Evolutionary conservation across 2,113 vertebrate species (phyloP).

Genomic region (Cottus gobio): DNA sequence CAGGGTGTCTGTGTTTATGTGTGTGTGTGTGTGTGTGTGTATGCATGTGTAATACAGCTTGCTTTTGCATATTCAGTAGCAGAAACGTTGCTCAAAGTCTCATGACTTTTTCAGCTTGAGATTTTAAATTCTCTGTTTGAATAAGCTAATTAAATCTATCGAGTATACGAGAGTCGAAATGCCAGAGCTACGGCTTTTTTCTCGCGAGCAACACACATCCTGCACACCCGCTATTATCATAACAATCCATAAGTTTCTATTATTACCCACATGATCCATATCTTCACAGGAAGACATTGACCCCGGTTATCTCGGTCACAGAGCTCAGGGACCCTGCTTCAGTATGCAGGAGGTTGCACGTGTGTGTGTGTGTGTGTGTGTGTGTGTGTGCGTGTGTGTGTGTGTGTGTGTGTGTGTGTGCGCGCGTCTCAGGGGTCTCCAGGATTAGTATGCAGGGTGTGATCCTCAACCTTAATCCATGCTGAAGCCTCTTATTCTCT

Average conservation of each 20-base stretch:
- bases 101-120: conserved; percentile 27
- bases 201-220: background rate
- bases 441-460: conserved; percentile 61
- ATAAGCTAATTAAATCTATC: background rate
- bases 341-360: background rate
- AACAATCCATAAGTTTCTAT: conserved; percentile 33
- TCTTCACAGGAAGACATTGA: conserved; percentile 5
- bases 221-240: background rate
- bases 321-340: conserved; percentile 1
- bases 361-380: background rate
- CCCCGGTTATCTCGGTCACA: conserved; percentile 20
- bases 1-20: background rate
- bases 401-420: background rate
- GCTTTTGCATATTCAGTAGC: conserved; percentile 45
- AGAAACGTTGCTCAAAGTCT: background rate
- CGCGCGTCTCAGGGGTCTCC: conserved; percentile 9
- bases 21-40: background rate
- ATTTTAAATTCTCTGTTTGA: conserved; percentile 14
- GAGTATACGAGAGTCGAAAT: background rate
- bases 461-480: conserved; percentile 48
- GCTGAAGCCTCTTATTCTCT: conserved; percentile 39
- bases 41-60: background rate
- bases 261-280: conserved; percentile 36
- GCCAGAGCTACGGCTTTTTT: background rate
- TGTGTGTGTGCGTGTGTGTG: background rate